These are phyloP conservation scores for Clytia hemisphaerica DNA, from an alignment of 30 jellyfish, hydroid and myxozoan genomes.

Conservation along the genomic window DNA sequence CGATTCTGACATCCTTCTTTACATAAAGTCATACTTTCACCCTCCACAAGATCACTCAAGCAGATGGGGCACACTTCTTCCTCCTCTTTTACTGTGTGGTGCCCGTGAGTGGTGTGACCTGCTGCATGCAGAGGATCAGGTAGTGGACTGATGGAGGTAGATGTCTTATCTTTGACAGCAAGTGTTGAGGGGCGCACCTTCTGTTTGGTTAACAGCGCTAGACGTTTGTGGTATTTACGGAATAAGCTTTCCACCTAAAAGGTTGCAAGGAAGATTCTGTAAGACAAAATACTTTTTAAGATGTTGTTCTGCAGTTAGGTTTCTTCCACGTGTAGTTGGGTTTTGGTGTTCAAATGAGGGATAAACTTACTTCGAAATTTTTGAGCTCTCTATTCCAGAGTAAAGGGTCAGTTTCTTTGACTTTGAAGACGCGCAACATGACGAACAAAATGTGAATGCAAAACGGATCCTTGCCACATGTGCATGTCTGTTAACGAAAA, in stretches of 20 bases:
- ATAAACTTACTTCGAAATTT: slow-evolving; percentile 63
- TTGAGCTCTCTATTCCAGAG: slow-evolving; percentile 84
- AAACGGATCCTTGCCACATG: slow-evolving; percentile 93
- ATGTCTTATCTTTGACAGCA: too few species aligned
- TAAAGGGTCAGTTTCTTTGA: slow-evolving; percentile 81
- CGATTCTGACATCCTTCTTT: slow-evolving; percentile 85
- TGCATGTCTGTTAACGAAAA: slow-evolving; percentile 57
- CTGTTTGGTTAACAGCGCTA: slow-evolving; percentile 45
- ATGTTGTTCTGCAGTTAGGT: not conserved
- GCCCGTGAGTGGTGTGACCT: slow-evolving; percentile 20
- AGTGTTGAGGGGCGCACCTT: too few species aligned
- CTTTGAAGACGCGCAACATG: slow-evolving; percentile 89
- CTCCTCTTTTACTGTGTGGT: slow-evolving; percentile 57
- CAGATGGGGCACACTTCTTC: slow-evolving; percentile 94
- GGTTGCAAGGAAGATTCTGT: not conserved
- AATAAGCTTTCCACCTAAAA: slow-evolving; percentile 87
- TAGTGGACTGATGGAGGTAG: slow-evolving; percentile 13
- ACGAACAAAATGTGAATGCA: slow-evolving; percentile 87
- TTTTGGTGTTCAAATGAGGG: not conserved
- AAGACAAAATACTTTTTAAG: not conserved
- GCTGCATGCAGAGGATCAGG: slow-evolving; percentile 50
- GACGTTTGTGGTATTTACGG: slow-evolving; percentile 62
- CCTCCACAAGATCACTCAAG: slow-evolving; percentile 90
- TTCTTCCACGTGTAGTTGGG: not conserved
- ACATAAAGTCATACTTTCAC: slow-evolving; percentile 95